Evolutionary conservation across 2,797 vertebrate species (phyloP), one percentile per base, ranked within the genome.

Genomic region (Pseudomugil gertrudae): DNA sequence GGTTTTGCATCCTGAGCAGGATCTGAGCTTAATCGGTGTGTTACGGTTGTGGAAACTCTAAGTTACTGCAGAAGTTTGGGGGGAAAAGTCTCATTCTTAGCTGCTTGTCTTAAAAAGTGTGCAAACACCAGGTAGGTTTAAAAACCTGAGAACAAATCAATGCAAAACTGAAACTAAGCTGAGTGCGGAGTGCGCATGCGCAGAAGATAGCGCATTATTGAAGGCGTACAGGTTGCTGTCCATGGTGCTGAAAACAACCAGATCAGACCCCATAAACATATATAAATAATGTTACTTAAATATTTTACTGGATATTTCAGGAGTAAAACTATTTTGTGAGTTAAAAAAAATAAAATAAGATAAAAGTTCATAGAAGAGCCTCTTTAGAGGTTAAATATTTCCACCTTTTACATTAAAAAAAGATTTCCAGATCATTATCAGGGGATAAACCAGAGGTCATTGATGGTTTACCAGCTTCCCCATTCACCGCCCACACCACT

Each of bases 161-260:
- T 40, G 36, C 17, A 35, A 17, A 43, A 45, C 21, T 45, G 7
- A 21, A 32, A 30, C 27, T 14, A 17, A 27, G 24, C 15, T 21
- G 14, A 21, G n/a, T 45, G 5, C n/a, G 2, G 7, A 45, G 2
- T 45, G 66, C 66, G 57, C 66, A 60, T 7, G 9, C 57, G 57
- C 66, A 68, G 17, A 53, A 9, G 7, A 17, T n/a, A 50, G 10
- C 45, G 48, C 36, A 43, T n/a, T 30, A 38, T 17, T 13, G 19
- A 27, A 9, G 13, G 48, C 24, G 13, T 51, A 57, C 15, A 19
- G 9, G 53, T 60, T 38, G 85, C 92, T 94, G 87, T 93, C 92
- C 91, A 19, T 64, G 89, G 92, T 93, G 57, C 92, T 92, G 91
- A 92, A 90, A 62, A 13, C 15, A 60, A 30, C 45, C 45, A 33